A percentile compares a stretch with the other conserved stretches of the same genome.
These are phyloP conservation scores for Volucella bombylans DNA, from an alignment of 2,888 invertebrate genomes.

Conservation along the genomic window DNA sequence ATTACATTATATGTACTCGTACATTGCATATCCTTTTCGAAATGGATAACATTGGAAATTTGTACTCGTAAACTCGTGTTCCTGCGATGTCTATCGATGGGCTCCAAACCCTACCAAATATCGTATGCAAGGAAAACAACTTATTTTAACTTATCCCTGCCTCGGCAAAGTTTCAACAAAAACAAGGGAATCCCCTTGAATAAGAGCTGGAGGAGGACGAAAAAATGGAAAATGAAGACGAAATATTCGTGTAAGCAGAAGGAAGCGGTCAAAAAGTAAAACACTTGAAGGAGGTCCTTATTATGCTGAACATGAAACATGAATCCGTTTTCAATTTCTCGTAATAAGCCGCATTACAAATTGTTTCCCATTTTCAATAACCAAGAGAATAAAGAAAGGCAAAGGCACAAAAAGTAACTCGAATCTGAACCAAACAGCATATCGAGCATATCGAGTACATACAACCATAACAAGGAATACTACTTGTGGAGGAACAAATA, in stretches of 20 bases:
- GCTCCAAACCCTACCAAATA: not conserved
- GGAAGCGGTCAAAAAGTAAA: slow-evolving; percentile 1
- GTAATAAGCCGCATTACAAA: slow-evolving; percentile 73
- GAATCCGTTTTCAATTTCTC: slow-evolving; percentile 71
- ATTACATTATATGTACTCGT: slow-evolving; percentile 26
- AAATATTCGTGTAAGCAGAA: no score
- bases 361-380: slow-evolving; percentile 69
- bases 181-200: not conserved
- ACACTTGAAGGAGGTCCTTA: slow-evolving; percentile 55
- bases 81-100: not conserved
- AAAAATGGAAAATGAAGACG: not conserved
- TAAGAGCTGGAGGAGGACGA: not conserved
- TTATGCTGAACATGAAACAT: slow-evolving; percentile 71
- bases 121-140: slow-evolving; percentile 3
- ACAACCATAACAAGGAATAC: no score
- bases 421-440: no score
- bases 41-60: slow-evolving; percentile 29
- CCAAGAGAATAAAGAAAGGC: slow-evolving; percentile 20
- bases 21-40: slow-evolving; percentile 32
- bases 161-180: slow-evolving; percentile 50
- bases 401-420: slow-evolving; percentile 20
- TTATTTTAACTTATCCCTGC: not conserved
- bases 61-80: not conserved
- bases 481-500: slow-evolving; percentile 25
- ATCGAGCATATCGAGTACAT: no score